A percentile compares a stretch with the other conserved stretches of the same genome.
phyloP scores from a whole-genome alignment of 2,888 invertebrate genomes.

The Catocala sponsa region DNA sequence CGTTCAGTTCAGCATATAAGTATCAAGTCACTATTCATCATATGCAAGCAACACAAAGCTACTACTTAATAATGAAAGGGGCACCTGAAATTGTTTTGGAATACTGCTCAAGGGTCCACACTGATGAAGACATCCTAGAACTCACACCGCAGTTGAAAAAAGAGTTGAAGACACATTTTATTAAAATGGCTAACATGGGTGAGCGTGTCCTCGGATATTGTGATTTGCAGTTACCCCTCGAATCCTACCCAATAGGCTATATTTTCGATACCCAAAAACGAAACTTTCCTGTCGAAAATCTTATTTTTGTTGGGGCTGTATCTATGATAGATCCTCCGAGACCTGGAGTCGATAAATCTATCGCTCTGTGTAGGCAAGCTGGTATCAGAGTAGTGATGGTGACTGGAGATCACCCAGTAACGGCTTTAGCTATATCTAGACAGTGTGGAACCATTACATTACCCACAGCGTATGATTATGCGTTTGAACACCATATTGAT shows the following conservation, averaged over 20 bases:
- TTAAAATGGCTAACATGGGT: conserved; percentile 94
- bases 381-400: conserved; percentile 93
- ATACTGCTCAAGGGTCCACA: conserved; percentile 87
- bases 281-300: conserved; percentile 90
- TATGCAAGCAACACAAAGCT: conserved; percentile 78
- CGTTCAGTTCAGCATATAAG: conserved; percentile 91
- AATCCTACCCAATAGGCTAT: conserved; percentile 83
- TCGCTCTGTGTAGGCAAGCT: conserved; percentile 90
- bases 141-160: conserved; percentile 83
- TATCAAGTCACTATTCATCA: conserved; percentile 92
- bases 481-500: conserved; percentile 88
- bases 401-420: conserved; percentile 92
- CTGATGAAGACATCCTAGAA: conserved; percentile 84
- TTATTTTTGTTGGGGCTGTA: conserved; percentile 89
- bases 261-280: conserved; percentile 87
- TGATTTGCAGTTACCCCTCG: conserved; percentile 89
- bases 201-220: conserved; percentile 96
- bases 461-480: conserved; percentile 91
- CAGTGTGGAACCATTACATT: conserved; percentile 90
- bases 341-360: conserved; percentile 90
- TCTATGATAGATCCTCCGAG: conserved; percentile 92
- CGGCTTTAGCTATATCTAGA: conserved; percentile 92
- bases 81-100: conserved; percentile 92
- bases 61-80: conserved; percentile 92
- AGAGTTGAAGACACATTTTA: conserved; percentile 90